Evolutionary conservation across 2,888 invertebrate genomes (phyloP).

Genomic region (Tinea semifulvella): DNA sequence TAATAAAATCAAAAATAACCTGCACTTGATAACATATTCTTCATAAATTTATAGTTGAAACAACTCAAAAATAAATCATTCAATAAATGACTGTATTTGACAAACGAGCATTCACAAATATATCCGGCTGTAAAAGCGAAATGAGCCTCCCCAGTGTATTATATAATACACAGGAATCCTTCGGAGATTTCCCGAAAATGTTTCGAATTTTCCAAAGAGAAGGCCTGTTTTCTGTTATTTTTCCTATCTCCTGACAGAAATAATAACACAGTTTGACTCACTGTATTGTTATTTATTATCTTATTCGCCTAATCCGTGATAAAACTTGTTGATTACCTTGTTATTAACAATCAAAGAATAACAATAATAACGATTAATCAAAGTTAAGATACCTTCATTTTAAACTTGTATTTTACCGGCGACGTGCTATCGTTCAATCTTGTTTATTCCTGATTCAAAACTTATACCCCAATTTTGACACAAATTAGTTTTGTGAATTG

Average conservation of each 20-base stretch:
- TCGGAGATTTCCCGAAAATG: conserved; percentile 43
- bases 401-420: background rate
- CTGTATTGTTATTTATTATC: conserved; percentile 12
- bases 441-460: background rate
- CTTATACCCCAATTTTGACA: background rate
- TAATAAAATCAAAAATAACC: no score
- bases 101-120: conserved; percentile 62
- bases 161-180: conserved; percentile 54
- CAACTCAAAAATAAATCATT: conserved; percentile 38
- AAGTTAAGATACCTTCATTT: background rate
- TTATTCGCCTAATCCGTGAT: background rate
- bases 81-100: conserved; percentile 64
- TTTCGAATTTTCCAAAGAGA: conserved; percentile 36
- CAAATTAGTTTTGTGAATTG: background rate
- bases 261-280: conserved; percentile 12
- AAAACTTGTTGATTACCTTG: background rate
- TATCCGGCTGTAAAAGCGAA: conserved; percentile 57
- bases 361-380: background rate
- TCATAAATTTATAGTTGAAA: background rate
- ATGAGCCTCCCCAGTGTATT: conserved; percentile 60
- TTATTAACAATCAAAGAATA: no score
- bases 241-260: conserved; percentile 14
- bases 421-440: background rate
- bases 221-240: conserved; percentile 28
- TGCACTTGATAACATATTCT: no score